phyloP scores from a whole-genome alignment of 1,140 invertebrate genomes.

The Platorchestia sp. region DNA sequence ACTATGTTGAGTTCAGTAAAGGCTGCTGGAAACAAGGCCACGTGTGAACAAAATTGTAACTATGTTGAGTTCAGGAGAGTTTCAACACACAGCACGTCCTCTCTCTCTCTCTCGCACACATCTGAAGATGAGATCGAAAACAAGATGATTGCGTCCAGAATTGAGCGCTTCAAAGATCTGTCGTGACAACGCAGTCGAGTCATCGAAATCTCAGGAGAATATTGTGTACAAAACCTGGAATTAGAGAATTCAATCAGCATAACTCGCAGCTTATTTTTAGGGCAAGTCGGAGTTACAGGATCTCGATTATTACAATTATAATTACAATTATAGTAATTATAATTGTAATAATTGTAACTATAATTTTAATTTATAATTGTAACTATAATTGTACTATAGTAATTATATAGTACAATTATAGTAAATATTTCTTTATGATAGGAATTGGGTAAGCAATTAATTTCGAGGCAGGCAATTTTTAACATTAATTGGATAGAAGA shows the following conservation, averaged over 20 bases:
- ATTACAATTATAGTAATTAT: no score
- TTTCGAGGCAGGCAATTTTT: no score
- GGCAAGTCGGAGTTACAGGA: not conserved
- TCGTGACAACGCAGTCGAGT: not conserved
- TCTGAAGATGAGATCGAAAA: not conserved
- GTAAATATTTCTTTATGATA: no score
- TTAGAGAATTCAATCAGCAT: not conserved
- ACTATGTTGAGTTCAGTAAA: not conserved
- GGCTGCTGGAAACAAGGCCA: not conserved
- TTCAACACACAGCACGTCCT: no score
- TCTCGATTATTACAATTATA: not conserved
- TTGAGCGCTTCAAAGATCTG: not conserved
- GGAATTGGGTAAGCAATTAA: no score
- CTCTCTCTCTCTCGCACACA: no score
- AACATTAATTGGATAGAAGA: no score
- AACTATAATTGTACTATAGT: no score
- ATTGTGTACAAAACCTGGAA: not conserved
- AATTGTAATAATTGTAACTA: no score
- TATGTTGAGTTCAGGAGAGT: not conserved
- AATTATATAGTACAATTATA: no score
- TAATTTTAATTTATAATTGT: no score
- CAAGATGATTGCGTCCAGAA: not conserved
- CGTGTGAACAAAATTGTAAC: not conserved
- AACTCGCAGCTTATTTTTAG: not conserved
- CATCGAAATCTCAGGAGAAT: not conserved